Evolutionary conservation across 2,888 invertebrate species (phyloP), one percentile per base, ranked within the genome.

Genomic region (Argyra leucocephala): DNA sequence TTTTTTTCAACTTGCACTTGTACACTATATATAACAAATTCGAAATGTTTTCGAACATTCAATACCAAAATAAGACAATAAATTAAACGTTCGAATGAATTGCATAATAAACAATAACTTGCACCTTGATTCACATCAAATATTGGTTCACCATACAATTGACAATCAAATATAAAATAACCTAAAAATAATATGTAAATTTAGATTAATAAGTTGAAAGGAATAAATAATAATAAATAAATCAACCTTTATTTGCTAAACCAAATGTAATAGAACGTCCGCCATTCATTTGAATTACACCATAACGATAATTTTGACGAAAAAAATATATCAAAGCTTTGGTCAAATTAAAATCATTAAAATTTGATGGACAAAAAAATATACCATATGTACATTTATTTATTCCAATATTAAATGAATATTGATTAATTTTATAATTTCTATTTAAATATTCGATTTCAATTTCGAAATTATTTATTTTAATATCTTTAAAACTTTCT

Each of bases 101-200:
- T 82, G 69, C 85, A 85, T 69, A 85, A 82, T 62, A 88, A 75
- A 62, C 86, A 78, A 71, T 87, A 88, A 0, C 86, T 81, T 10
- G 82, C 79, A 4, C 85, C 85, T 70, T 83, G 81, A 7, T 83
- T 81, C 1, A 85, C 83, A 36, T 81, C 76, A 72, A 86, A 88
- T 71, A 87, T 74, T 0, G 87, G 87, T 3, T 81, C 76, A 9
- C 87, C 87, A 69, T 80, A 78, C 67, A 83, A 83, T 75, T 86
- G 85, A 69, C 85, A 85, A 71, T 88, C 88, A 73, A 83, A 88
- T 85, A 88, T 83, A 70, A 86, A 88, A 72, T 86, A 88, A 48
- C n/a, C n/a, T n/a, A n/a, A n/a, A n/a, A n/a, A n/a, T n/a, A n/a
- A n/a, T n/a, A n/a, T n/a, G n/a, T n/a, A n/a, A n/a, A n/a, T n/a